These are phyloP conservation scores for Borostomias antarcticus DNA, from an alignment of 2,797 vertebrate genomes.

Conservation along the genomic window DNA sequence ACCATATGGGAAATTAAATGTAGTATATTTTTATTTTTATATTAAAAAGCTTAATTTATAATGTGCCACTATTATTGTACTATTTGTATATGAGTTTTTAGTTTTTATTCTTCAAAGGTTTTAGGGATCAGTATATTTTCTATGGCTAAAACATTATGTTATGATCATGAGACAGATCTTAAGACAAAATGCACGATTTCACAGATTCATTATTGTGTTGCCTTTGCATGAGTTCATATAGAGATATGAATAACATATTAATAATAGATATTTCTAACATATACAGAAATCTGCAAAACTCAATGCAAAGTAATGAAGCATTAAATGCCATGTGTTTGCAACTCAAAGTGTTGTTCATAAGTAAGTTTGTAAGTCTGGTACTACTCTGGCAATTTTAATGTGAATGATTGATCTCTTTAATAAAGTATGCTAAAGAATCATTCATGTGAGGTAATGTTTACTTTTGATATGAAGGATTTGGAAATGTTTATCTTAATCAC, in stretches of 20 bases:
- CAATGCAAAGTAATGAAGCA: not conserved
- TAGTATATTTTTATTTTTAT: conserved; percentile 56
- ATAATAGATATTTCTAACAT: no score
- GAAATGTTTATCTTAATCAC: not conserved
- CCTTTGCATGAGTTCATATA: no score
- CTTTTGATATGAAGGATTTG: not conserved
- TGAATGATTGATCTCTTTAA: not conserved
- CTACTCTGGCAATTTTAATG: not conserved
- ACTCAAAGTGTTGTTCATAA: not conserved
- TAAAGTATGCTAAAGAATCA: no score
- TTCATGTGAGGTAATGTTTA: not conserved
- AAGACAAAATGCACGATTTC: no score
- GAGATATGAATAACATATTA: no score
- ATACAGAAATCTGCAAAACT: not conserved
- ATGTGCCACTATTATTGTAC: conserved; percentile 24
- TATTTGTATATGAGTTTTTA: conserved; percentile 43
- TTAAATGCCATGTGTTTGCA: not conserved
- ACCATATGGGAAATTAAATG: conserved; percentile 35
- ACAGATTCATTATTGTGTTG: no score
- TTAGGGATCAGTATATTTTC: conserved; percentile 22
- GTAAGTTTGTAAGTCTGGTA: no score
- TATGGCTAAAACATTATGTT: not conserved
- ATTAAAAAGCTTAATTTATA: conserved; percentile 61
- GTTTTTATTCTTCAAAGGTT: conserved; percentile 40
- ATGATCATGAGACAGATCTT: not conserved